These are phyloP conservation scores for Yponomeuta cagnagella DNA, from an alignment of 2,888 invertebrate genomes.

Conservation along the genomic window DNA sequence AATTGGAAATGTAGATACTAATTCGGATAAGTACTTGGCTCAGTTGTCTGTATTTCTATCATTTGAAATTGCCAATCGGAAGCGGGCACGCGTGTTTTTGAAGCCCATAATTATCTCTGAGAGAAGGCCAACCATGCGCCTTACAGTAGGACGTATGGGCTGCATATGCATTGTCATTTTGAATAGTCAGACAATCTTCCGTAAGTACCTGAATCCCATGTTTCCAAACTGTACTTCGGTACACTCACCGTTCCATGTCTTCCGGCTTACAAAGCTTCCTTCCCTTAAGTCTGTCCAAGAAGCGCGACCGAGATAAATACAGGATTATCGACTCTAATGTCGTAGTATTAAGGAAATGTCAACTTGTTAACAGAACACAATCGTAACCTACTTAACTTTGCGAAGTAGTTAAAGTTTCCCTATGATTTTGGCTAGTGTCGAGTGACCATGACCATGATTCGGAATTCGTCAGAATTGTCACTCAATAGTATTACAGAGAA, in stretches of 20 bases:
- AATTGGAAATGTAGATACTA: no score
- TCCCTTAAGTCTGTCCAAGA: not conserved
- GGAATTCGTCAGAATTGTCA: not conserved
- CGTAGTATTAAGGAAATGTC: not conserved
- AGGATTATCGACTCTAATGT: not conserved
- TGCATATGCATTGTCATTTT: no score
- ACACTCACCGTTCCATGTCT: not conserved
- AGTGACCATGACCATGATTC: not conserved
- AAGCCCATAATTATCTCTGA: no score
- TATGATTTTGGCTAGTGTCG: not conserved
- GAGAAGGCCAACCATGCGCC: no score
- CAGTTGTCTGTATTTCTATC: no score
- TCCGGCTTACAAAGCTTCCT: not conserved
- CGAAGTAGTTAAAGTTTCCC: not conserved
- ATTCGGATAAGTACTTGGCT: no score
- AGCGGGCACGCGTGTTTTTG: no score
- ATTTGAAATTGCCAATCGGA: no score
- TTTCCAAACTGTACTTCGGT: not conserved
- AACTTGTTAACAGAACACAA: not conserved
- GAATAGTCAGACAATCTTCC: no score
- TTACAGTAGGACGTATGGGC: no score
- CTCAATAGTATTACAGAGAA: no score
- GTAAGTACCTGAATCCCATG: no score
- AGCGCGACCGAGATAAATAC: not conserved
- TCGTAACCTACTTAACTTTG: conserved; percentile 1